phyloP scores from a whole-genome alignment of 2,797 vertebrate species.

The Petrocephalus sullivani region DNA sequence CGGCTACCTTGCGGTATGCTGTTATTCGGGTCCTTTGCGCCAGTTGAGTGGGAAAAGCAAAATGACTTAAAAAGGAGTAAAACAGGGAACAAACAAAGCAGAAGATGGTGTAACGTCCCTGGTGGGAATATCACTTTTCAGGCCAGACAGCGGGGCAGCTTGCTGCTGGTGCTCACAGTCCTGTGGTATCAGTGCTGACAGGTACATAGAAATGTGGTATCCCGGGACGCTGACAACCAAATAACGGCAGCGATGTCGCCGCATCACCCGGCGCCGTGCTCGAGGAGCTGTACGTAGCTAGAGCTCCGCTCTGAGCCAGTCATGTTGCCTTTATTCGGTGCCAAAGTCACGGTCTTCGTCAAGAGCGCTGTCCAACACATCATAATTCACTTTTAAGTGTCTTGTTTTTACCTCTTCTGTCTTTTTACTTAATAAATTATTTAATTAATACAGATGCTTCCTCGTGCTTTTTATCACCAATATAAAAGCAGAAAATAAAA shows the following conservation, averaged over 20 bases:
- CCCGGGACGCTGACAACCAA: background rate
- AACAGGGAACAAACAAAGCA: background rate
- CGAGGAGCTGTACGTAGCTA: background rate
- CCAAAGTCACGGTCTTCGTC: background rate
- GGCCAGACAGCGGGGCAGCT: background rate
- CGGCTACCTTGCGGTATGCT: background rate
- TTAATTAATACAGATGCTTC: background rate
- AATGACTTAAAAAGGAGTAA: conserved; percentile 40
- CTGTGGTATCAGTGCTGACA: background rate
- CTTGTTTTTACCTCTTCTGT: background rate
- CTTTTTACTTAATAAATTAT: conserved; percentile 4
- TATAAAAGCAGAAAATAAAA: background rate
- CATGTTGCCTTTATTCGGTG: too few species aligned
- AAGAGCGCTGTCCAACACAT: background rate
- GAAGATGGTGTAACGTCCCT: background rate
- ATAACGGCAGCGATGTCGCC: background rate
- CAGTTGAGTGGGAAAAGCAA: conserved; percentile 32
- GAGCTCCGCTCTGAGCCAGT: background rate
- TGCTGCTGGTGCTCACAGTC: background rate
- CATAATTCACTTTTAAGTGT: background rate
- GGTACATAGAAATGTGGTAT: background rate
- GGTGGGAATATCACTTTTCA: background rate
- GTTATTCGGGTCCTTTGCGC: background rate
- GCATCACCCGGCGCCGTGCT: too few species aligned
- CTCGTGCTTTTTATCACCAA: background rate